Conservation (phyloP, 2,888 invertebrate species). For the Apodemia hepburni region DNA sequence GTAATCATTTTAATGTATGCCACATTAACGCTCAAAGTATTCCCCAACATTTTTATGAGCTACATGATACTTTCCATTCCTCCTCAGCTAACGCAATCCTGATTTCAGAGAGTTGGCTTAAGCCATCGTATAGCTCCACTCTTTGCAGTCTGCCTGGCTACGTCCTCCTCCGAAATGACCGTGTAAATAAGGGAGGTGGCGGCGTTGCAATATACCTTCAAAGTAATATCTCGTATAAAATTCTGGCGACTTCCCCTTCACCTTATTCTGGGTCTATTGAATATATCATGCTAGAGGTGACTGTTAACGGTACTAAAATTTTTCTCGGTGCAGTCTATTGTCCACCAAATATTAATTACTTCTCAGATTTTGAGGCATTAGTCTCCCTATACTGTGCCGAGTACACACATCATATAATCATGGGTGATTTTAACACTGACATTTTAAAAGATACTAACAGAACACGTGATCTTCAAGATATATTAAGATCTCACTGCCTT, state of each 20-base stretch:
- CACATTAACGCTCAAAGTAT: background rate
- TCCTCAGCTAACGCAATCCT: background rate
- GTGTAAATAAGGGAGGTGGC: too few relatives aligned
- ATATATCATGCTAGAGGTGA: too few relatives aligned
- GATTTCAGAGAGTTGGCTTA: background rate
- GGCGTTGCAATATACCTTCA: too few relatives aligned
- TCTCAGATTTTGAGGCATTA: too few relatives aligned
- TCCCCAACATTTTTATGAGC: background rate
- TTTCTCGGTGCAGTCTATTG: too few relatives aligned
- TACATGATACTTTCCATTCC: background rate
- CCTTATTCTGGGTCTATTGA: too few relatives aligned
- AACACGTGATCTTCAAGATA: background rate
- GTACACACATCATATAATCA: background rate
- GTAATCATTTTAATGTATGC: background rate
- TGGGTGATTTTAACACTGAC: slow-evolving; percentile 1
- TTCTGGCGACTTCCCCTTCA: too few relatives aligned
- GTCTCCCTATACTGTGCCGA: too few relatives aligned
- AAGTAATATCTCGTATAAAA: too few relatives aligned
- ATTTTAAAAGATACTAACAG: background rate
- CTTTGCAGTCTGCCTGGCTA: background rate
- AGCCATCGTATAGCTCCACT: background rate
- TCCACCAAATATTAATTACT: too few relatives aligned
- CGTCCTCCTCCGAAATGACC: background rate
- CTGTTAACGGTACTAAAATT: too few relatives aligned
- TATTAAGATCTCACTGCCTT: background rate